These are phyloP conservation scores for Epinephelus lanceolatus DNA, from an alignment of 2,113 vertebrate species.

Conservation along the genomic window DNA sequence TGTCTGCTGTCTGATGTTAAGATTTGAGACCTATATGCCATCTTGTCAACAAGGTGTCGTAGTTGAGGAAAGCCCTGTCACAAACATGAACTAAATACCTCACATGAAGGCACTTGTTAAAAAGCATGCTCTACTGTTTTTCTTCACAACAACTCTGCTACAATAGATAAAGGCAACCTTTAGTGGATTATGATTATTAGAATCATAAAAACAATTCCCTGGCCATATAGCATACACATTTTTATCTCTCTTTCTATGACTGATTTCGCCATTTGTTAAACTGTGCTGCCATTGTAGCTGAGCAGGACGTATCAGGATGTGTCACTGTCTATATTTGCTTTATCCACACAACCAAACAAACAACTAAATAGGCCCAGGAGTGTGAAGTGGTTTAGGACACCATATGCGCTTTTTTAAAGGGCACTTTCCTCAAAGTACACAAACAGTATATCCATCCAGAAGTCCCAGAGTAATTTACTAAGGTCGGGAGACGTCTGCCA, in stretches of 20 bases:
- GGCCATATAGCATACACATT: background rate
- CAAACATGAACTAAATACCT: conserved; percentile 7
- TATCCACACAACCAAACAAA: conserved; percentile 10
- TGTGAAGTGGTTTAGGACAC: background rate
- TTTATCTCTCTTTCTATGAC: conserved; percentile 33
- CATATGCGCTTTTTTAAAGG: conserved; percentile 1
- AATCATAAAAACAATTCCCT: background rate
- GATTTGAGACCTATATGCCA: conserved; percentile 41
- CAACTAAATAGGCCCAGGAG: conserved; percentile 24
- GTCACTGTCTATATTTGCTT: conserved; percentile 12
- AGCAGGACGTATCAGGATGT: conserved; percentile 9
- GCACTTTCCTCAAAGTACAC: background rate
- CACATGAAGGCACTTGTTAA: background rate
- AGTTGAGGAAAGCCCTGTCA: conserved; percentile 17
- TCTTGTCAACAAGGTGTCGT: conserved; percentile 49
- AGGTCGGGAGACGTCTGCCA: background rate
- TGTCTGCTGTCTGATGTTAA: conserved; percentile 34
- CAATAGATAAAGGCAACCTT: background rate
- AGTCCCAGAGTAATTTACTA: background rate
- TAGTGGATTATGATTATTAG: background rate
- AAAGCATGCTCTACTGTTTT: background rate
- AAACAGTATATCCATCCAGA: background rate
- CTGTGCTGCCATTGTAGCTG: conserved; percentile 9
- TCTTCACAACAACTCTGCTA: background rate
- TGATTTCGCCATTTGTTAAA: conserved; percentile 35